Evolutionary conservation across 2,888 invertebrate genomes (phyloP).

Genomic region (Thelaira solivaga): DNA sequence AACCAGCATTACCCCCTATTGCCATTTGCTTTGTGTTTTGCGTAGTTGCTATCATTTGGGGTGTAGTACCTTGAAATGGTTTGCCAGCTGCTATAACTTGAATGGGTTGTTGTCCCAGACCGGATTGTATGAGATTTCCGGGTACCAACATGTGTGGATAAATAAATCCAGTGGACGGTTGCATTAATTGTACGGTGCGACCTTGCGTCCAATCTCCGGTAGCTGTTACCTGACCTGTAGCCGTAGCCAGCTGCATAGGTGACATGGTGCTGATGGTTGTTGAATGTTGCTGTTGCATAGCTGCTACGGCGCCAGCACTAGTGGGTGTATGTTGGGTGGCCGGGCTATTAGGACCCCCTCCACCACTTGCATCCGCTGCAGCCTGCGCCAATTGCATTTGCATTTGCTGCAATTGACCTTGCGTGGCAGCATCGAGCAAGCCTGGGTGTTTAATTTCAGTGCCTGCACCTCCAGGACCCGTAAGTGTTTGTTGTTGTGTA

Average conservation of each 20-base stretch:
- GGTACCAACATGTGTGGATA: slow-evolving; percentile 90
- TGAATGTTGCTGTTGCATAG: slow-evolving; percentile 78
- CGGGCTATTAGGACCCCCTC: slow-evolving; percentile 77
- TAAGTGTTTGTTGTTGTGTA: slow-evolving; percentile 51
- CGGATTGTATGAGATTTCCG: slow-evolving; percentile 83
- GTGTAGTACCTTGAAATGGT: slow-evolving; percentile 89
- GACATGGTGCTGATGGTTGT: slow-evolving; percentile 87
- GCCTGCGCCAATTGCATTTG: slow-evolving; percentile 75
- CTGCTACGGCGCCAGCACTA: slow-evolving; percentile 66
- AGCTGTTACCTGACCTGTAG: slow-evolving; percentile 80
- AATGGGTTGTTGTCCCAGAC: slow-evolving; percentile 76
- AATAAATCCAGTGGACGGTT: slow-evolving; percentile 83
- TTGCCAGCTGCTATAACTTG: slow-evolving; percentile 85
- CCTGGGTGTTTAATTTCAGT: slow-evolving; percentile 73
- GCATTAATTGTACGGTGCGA: slow-evolving; percentile 89
- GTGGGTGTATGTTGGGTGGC: slow-evolving; percentile 76
- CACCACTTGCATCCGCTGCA: slow-evolving; percentile 67
- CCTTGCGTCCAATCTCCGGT: slow-evolving; percentile 83
- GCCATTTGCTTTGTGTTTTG: slow-evolving; percentile 83
- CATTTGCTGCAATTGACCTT: slow-evolving; percentile 78
- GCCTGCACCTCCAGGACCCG: slow-evolving; percentile 63
- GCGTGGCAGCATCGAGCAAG: slow-evolving; percentile 77
- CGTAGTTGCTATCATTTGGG: slow-evolving; percentile 86
- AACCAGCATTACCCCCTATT: slow-evolving; percentile 76
- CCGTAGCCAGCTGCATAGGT: slow-evolving; percentile 82